Evolutionary conservation across 1,140 invertebrate species (phyloP).

Genomic region (Neotoxoptera formosana): DNA sequence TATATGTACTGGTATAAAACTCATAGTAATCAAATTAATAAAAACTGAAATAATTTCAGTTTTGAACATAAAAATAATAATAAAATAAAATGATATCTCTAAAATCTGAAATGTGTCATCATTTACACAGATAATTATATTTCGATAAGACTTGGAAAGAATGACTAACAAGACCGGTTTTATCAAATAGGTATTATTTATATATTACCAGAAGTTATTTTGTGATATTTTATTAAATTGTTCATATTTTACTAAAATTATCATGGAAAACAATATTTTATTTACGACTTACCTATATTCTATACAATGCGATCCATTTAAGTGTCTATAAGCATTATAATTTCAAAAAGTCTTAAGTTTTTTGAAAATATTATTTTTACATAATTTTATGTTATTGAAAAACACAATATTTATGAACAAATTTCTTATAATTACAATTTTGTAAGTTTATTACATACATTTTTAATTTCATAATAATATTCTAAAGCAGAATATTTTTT

Average conservation of each 20-base stretch:
- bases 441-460: not conserved
- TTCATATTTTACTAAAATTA: not conserved
- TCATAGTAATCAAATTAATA: not conserved
- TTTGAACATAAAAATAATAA: not conserved
- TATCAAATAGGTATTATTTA: not conserved
- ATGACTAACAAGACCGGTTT: not conserved
- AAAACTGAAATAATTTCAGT: not conserved
- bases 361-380: too few relatives aligned
- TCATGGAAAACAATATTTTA: not conserved
- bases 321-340: too few relatives aligned
- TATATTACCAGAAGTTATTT: not conserved
- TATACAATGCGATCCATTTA: too few relatives aligned
- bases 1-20: not conserved
- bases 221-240: not conserved
- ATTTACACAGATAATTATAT: not conserved
- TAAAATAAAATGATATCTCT: not conserved
- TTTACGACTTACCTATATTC: not conserved
- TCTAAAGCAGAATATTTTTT: too few relatives aligned
- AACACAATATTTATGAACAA: too few relatives aligned
- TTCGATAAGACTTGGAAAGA: not conserved
- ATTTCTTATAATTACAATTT: too few relatives aligned
- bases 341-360: too few relatives aligned
- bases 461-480: not conserved
- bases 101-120: not conserved
- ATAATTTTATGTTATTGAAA: too few relatives aligned